Evolutionary conservation across 37 sponge, comb jelly and placozoan genomes (phyloP), one percentile per base, ranked within the genome.

Genomic region (Corticium candelabrum): DNA sequence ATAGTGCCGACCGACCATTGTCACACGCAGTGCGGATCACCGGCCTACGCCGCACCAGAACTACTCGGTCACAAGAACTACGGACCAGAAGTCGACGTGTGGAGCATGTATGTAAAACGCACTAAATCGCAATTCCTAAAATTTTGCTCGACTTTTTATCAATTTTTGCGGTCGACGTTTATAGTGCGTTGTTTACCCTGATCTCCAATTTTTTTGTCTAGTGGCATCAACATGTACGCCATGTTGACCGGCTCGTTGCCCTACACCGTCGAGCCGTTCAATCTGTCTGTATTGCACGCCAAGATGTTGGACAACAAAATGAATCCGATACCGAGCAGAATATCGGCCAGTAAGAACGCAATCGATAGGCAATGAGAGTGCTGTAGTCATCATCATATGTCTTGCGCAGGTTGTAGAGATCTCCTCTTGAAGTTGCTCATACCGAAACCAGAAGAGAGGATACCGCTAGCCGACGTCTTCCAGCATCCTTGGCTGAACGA

Each of bases 81-180:
- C 76, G 87, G 84, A 39, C 41, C 38, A 11, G 68, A 78, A 27
- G 87, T 83, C n/a, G 87, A 87, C 69, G 69, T 87, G 15, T 87
- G 87, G 87, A 84, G 83, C 68, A 83, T 87, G 87, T 87, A 40
- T 83, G 87, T 70, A 3, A 50, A n/a, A n/a, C n/a, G n/a, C n/a
- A n/a, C 3, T 40, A 39, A 36, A 35, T 11, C 34, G 32, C 4
- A 69, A 36, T 69, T 35, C 3, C 76, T 30, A 34, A 70, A n/a
- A 70, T 70, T 70, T n/a, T 4, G 7, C 7, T 4, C 33, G 5
- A 15, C 73, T 70, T 70, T 27, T 50, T 50, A 21, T 27, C 21
- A 21, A 27, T 50, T 50, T 21, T 27, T 27, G 11, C 21, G 21
- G 21, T 50, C 15, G 62, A 21, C 21, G 15, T 50, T 11, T 27